Evolutionary conservation across 92 coral and sea anemone genomes (phyloP), one percentile per base, ranked within the genome.

Genomic region (Plumapathes pennacea): DNA sequence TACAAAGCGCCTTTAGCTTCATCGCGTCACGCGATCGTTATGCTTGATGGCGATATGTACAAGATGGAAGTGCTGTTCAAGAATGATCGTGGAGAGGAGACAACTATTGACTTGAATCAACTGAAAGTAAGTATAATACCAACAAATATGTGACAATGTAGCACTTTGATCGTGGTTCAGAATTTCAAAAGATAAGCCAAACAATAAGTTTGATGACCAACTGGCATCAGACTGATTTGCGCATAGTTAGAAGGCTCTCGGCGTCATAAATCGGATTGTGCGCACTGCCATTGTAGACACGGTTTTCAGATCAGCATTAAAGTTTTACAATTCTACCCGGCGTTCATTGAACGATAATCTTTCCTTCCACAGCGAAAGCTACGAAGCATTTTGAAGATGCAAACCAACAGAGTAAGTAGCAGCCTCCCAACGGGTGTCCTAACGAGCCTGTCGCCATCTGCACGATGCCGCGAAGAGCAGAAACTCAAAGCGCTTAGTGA

Each of bases 11-110:
- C 90, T 49, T 40, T 57, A 21, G 64, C 32, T 29, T 62, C 32
- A 2, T 78, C 90, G 10, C 58, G 70, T 54, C 90, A 84, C 72
- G 68, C 79, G 23, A 42, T 79, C 37, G 86, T 79, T 43, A 81
- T 85, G 79, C 58, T 85, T 38, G 73, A 70, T 6, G 91, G 83
- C 12, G 58, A 70, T 38, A 72, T 85, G 91, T 78, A 85, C 72
- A 73, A 73, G 45, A 59, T 85, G 52, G 91, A 85, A 7, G 22
- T 85, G 52, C 21, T 74, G 8, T 30, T 24, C 25, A 25, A 15
- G 41, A 23, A 72, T 15, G 39, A 56, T 6, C 26, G 56, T 5
- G 91, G 83, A 48, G 28, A 29, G 11, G 86, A 72, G 33, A 38
- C 11, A 24, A 56, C 34, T 18, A 57, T 71, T 15, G 22, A 67